Conservation (phyloP, 2,888 invertebrate genomes). For the Vanessa cardui region DNA sequence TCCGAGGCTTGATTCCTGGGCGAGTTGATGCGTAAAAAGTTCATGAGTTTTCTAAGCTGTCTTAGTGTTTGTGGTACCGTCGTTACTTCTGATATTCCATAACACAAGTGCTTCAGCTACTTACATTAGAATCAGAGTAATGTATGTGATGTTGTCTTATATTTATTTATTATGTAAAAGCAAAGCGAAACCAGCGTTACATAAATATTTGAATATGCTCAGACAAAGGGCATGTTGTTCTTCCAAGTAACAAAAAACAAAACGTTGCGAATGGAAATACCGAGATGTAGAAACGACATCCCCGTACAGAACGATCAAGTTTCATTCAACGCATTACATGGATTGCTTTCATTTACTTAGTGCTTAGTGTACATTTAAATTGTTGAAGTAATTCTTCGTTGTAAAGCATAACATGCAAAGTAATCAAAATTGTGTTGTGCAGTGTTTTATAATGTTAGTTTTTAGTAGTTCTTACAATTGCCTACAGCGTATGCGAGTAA, state of each 20-base stretch:
- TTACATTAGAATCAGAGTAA: too few species aligned
- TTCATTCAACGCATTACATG: constrained; percentile 10
- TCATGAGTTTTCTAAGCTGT: too few species aligned
- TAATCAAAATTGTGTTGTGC: not conserved
- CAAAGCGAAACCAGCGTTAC: constrained; percentile 55
- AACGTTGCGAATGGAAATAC: constrained; percentile 58
- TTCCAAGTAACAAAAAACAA: constrained; percentile 67
- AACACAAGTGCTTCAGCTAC: too few species aligned
- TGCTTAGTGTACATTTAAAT: constrained; percentile 8
- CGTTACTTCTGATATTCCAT: too few species aligned
- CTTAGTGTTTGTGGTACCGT: too few species aligned
- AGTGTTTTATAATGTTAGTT: not conserved
- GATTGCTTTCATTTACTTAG: constrained; percentile 12
- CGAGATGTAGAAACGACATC: constrained; percentile 48
- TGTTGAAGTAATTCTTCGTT: not conserved
- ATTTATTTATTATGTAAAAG: too few species aligned
- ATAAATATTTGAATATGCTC: constrained; percentile 70
- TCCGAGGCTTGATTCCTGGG: too few species aligned
- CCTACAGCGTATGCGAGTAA: too few species aligned
- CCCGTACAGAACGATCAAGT: constrained; percentile 29
- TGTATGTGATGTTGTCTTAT: too few species aligned
- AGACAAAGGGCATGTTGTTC: constrained; percentile 64
- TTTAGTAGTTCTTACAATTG: too few species aligned
- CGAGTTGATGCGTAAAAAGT: too few species aligned
- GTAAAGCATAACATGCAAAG: not conserved